These are phyloP conservation scores for Carassius auratus DNA, from an alignment of 2,113 vertebrate species.

Conservation along the genomic window DNA sequence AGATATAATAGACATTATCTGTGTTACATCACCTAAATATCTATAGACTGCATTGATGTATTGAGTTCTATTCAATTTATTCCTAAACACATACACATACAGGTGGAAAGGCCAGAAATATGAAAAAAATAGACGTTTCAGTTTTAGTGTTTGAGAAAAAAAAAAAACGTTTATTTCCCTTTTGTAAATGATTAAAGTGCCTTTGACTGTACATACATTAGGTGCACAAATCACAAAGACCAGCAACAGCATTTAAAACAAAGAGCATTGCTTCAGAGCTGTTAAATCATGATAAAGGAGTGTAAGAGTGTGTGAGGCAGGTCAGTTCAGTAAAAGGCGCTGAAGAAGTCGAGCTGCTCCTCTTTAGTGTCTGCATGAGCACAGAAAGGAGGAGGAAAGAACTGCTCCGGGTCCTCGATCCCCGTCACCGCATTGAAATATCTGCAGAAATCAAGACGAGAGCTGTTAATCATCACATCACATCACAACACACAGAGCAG, in stretches of 20 bases:
- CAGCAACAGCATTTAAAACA: background rate
- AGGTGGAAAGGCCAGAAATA: background rate
- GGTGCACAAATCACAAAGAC: background rate
- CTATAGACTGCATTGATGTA: too few species aligned
- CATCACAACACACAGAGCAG: too few species aligned
- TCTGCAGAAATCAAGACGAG: conserved; percentile 44
- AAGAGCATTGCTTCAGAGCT: background rate
- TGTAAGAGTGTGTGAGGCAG: background rate
- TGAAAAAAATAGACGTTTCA: background rate
- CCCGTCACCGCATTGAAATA: conserved; percentile 70
- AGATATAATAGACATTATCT: too few species aligned
- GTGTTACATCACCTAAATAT: too few species aligned
- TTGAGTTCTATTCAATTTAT: too few species aligned
- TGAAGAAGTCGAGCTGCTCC: conserved; percentile 56
- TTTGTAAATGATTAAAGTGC: background rate
- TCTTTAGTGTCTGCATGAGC: background rate
- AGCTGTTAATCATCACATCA: too few species aligned
- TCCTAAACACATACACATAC: too few species aligned
- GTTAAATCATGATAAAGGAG: background rate
- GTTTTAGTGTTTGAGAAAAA: background rate
- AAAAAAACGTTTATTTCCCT: background rate
- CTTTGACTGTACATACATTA: background rate
- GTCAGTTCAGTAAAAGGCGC: conserved; percentile 47
- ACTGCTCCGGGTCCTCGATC: conserved; percentile 59
- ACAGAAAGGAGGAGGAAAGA: conserved; percentile 70